A percentile compares a stretch with the other conserved stretches of the same genome.
Evolutionary conservation across 2,113 vertebrate species (phyloP).

Genomic region (Morone chrysops): DNA sequence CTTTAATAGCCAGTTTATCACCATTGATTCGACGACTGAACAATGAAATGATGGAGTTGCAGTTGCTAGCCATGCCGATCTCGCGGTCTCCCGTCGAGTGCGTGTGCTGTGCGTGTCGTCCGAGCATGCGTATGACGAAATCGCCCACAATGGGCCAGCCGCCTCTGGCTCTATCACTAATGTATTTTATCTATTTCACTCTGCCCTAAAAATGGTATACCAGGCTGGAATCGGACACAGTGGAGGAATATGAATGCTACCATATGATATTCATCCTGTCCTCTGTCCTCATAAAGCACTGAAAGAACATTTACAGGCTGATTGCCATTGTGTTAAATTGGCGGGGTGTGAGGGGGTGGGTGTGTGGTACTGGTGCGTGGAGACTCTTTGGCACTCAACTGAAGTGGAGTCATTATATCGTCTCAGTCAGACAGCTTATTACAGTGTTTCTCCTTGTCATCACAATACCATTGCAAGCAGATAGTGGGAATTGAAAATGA

Average conservation of each 20-base stretch:
- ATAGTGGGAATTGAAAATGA: constrained; percentile 48
- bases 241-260: background rate
- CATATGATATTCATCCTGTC: background rate
- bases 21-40: too few species aligned
- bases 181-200: background rate
- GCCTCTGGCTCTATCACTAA: too few species aligned
- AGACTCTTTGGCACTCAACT: constrained; percentile 28
- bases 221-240: background rate
- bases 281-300: constrained; percentile 21
- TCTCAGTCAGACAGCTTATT: constrained; percentile 51
- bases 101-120: too few species aligned
- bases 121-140: too few species aligned
- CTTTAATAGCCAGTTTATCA: too few species aligned
- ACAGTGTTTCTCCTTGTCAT: constrained; percentile 40
- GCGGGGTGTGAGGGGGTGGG: background rate
- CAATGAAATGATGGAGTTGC: too few species aligned
- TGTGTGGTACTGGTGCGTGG: background rate
- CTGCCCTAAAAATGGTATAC: background rate
- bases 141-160: too few species aligned
- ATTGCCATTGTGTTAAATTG: constrained; percentile 32
- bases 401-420: constrained; percentile 52
- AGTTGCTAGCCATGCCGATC: too few species aligned
- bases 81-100: too few species aligned
- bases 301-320: constrained; percentile 13
- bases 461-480: constrained; percentile 14